phyloP scores from a whole-genome alignment of 2,888 invertebrate species.

The Himalopsyche tibetana region DNA sequence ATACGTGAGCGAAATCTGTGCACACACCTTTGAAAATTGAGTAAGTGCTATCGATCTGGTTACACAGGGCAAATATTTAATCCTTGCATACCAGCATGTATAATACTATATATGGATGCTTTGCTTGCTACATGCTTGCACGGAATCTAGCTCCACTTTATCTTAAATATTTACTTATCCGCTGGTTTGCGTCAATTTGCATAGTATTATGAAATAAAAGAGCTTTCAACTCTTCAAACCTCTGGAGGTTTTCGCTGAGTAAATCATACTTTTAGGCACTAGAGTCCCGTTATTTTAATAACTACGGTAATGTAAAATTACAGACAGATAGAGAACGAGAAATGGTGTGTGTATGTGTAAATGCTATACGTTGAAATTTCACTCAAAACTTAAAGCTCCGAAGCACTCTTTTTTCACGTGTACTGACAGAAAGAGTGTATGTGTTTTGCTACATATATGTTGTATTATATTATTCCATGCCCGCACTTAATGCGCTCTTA shows the following conservation, averaged over 20 bases:
- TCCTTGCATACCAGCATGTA: background rate
- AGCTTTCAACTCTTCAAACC: slow-evolving; percentile 1
- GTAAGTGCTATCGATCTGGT: background rate
- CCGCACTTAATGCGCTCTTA: too few relatives aligned
- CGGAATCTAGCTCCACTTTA: background rate
- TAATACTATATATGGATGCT: background rate
- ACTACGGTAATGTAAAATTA: too few relatives aligned
- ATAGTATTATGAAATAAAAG: slow-evolving; percentile 10
- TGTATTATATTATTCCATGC: too few relatives aligned
- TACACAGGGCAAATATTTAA: background rate
- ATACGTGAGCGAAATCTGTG: too few relatives aligned
- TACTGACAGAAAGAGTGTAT: too few relatives aligned
- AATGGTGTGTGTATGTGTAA: too few relatives aligned
- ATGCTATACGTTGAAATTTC: too few relatives aligned
- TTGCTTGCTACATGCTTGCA: background rate
- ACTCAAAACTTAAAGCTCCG: too few relatives aligned
- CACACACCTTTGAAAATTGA: background rate
- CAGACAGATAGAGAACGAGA: too few relatives aligned
- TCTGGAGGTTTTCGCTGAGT: background rate
- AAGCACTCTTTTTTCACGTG: too few relatives aligned
- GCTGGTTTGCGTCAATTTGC: slow-evolving; percentile 16
- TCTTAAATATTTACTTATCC: slow-evolving; percentile 2
- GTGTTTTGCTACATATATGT: too few relatives aligned
- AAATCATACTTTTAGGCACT: background rate
- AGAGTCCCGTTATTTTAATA: too few relatives aligned